Base-by-base conservation (phyloP, 2,797 vertebrate genomes). In the Numenius phaeopus region DNA sequence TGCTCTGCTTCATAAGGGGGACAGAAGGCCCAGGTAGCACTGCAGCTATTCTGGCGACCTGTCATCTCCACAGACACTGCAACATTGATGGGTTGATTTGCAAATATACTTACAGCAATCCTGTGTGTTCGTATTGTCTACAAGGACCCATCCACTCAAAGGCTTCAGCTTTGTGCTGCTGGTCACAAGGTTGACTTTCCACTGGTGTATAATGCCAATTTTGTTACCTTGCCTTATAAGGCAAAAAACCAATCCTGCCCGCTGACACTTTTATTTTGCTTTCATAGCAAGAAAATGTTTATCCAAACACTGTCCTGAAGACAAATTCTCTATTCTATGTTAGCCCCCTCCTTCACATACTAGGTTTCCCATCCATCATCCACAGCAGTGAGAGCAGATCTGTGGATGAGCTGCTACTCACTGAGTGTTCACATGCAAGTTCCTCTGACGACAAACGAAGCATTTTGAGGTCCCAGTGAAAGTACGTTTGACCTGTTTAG, bases 1-100 rank as follows among this genome's bases (percentile, higher is more conserved):
- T n/a, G 12, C 16, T 13, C 24, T 65, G 46, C 40, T 62, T 54
- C 5, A 0, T 7, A 20, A 14, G 0, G 2, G 3, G 11, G 8
- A 40, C 19, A 17, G 83, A 42, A 80, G 26, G n/a, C 26, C 15
- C 39, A 34, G 39, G 49, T 6, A 47, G 49, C 52, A 8, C 29
- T 32, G 82, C 52, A 55, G 66, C 44, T 77, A 7, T 24, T 26
- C 18, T 19, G 30, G 21, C 23, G 75, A 14, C 23, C 18, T 39
- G 7, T 57, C 4, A 0, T 29, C 11, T 46, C 47, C 29, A 26
- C 39, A 73, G 71, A 23, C 19, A 24, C 7, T 44, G 5, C 27
- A 50, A 2, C 5, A 4, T 18, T 37, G 24, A 29, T 15, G 18
- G 14, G 16, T 7, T 46, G n/a, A 12, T 58, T 57, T 46, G 16